phyloP scores from a whole-genome alignment of 2,797 vertebrate species.

The Crax fasciolata region DNA sequence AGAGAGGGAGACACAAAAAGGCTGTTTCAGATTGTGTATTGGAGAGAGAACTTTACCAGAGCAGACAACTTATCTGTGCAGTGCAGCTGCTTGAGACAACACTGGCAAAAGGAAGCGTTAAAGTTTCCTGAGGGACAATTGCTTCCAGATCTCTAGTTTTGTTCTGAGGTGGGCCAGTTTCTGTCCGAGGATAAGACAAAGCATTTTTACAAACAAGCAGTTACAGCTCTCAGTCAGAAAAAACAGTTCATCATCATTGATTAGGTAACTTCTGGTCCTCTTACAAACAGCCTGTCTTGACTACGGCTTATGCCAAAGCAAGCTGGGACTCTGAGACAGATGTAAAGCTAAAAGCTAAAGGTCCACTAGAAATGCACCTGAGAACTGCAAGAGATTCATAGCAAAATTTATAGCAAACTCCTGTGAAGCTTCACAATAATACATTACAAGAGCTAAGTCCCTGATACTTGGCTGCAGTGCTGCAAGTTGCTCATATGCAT shows the following conservation, averaged over 20 bases:
- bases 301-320: neutral
- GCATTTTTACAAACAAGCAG: neutral
- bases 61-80: conserved; percentile 36
- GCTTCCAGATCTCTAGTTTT: neutral
- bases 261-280: neutral
- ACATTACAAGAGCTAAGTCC: fast-evolving
- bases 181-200: conserved; percentile 11
- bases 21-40: neutral
- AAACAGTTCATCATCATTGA: neutral
- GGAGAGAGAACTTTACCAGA: neutral
- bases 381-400: neutral
- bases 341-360: neutral
- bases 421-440: neutral
- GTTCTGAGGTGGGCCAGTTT: neutral
- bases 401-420: neutral
- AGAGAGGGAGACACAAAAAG: conserved; percentile 7
- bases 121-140: neutral
- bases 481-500: neutral
- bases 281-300: neutral
- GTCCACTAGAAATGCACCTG: neutral
- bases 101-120: neutral
- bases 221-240: neutral
- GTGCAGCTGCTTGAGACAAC: conserved; percentile 48
- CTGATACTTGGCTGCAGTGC: neutral
- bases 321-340: neutral